These are phyloP conservation scores for Oxyruncus cristatus DNA, from an alignment of 2,113 vertebrate genomes.

Conservation along the genomic window DNA sequence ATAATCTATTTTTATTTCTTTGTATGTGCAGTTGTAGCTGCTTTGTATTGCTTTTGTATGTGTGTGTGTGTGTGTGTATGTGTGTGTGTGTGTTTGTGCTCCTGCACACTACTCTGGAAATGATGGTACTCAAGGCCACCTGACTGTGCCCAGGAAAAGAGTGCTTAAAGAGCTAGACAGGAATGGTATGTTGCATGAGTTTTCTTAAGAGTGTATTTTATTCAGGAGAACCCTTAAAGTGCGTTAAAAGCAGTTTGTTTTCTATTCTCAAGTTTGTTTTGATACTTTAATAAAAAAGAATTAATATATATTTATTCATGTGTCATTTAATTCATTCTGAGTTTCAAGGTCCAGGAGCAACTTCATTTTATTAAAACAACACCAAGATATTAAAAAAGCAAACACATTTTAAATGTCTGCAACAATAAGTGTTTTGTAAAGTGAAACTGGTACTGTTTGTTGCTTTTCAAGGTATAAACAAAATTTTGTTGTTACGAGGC, in stretches of 20 bases:
- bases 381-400: not conserved
- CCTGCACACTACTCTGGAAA: not conserved
- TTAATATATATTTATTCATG: slow-evolving; percentile 51
- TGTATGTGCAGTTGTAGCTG: slow-evolving; percentile 13
- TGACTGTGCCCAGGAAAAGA: not conserved
- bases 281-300: slow-evolving; percentile 76
- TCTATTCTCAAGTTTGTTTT: slow-evolving; percentile 70
- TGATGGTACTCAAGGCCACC: not conserved
- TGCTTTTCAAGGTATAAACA: not conserved
- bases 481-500: not conserved
- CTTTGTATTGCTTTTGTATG: slow-evolving; percentile 1
- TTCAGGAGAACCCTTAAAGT: slow-evolving; percentile 44
- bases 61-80: not conserved
- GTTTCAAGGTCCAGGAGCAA: not conserved
- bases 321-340: slow-evolving; percentile 46
- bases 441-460: not conserved
- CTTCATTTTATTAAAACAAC: not conserved
- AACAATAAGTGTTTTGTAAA: not conserved
- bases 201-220: slow-evolving; percentile 8
- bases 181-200: slow-evolving; percentile 36
- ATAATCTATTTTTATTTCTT: slow-evolving; percentile 55
- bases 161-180: not conserved
- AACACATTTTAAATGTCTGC: not conserved
- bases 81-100: not conserved
- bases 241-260: slow-evolving; percentile 64